Base-by-base conservation (phyloP, 2,888 invertebrate genomes). In the Kuschelorhynchus macadamiae region DNA sequence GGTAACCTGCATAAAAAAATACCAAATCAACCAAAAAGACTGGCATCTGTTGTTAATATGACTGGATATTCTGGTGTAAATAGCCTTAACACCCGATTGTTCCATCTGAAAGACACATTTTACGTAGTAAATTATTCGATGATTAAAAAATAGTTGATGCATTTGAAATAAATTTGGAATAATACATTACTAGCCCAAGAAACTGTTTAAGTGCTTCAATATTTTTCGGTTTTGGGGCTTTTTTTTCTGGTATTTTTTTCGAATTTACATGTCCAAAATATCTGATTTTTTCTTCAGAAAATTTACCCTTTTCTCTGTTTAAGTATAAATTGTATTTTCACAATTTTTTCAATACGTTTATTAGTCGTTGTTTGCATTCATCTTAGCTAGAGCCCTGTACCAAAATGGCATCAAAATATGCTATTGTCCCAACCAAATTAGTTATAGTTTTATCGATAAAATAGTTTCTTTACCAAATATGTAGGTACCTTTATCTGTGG, bases 41-140 rank as follows among this genome's bases (percentile, higher is more conserved):
- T 80, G 8, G 81, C 79, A 71, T 81, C 80, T 17, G 78, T 77
- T 8, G 78, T 77, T 14, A 81, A 44, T 21, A 57, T 61, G 1
- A 77, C 32, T 4, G 76, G 73, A n/a, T n/a, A n/a, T n/a, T n/a
- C 62, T 72, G 60, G 3, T 74, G 62, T 30, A 12, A 49, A 59
- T 75, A n/a, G n/a, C n/a, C 59, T 47, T 72, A 77, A 57, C 73
- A 75, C 46, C 50, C 59, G 14, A 78, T 44, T 8, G 30, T n/a
- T 36, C n/a, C n/a, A n/a, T n/a, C n/a, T n/a, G n/a, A n/a, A n/a
- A n/a, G n/a, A 21, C 11, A 17, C 41, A 44, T 25, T 21, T 50
- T n/a, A n/a, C 2, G 5, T 20, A 33, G 44, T 39, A 9, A 8
- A 1, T 21, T 36, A 36, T 2, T 2, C 33, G 33, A 33, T n/a